Evolutionary conservation across 2,888 invertebrate genomes (phyloP), one percentile per base, ranked within the genome.

Genomic region (Chydorus sphaericus): DNA sequence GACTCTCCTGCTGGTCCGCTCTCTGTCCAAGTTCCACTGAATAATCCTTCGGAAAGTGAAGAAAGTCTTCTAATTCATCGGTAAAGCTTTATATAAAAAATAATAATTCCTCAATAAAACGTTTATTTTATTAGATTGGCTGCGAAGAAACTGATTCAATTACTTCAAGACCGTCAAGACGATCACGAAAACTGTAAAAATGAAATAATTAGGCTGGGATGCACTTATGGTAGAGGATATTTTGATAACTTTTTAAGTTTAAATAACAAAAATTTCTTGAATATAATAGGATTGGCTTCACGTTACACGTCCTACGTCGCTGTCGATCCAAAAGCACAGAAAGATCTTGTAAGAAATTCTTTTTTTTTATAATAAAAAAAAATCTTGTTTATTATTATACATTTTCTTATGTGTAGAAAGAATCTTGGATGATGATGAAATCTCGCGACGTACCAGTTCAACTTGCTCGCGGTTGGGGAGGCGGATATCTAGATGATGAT

Each of bases 1-100:
- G 11, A 33, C 8, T 39, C 57, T 20, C 57, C 59, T n/a, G 57
- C 38, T 37, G 59, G 59, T 8, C 59, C 57, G 8, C 16, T 57
- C n/a, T 37, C 30, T n/a, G 33, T 53, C 4, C 26, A 23, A 30
- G 53, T 58, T 10, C 3, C 8, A 3, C 23, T 36, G 11, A n/a
- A n/a, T n/a, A 52, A 4, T 26, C 18, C 18, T 2, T 29, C 4
- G 11, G 31, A 29, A 11, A 26, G 10, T 28, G 11, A 26, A 4
- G 48, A 44, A 31, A 48, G 38, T 11, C 28, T 39, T 8, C 29
- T 56, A 2, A 26, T 56, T 26, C 56, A 51, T 28, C 44, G 37
- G 26, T 44, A 26, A 44, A 11, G n/a, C n/a, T n/a, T n/a, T n/a
- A n/a, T n/a, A n/a, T n/a, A n/a, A n/a, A n/a, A n/a, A n/a, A n/a